Percentiles rank a stretch among this genome's conserved stretches.
These are phyloP conservation scores for Mesitornis unicolor DNA, from an alignment of 2,113 vertebrate genomes.

Conservation along the genomic window DNA sequence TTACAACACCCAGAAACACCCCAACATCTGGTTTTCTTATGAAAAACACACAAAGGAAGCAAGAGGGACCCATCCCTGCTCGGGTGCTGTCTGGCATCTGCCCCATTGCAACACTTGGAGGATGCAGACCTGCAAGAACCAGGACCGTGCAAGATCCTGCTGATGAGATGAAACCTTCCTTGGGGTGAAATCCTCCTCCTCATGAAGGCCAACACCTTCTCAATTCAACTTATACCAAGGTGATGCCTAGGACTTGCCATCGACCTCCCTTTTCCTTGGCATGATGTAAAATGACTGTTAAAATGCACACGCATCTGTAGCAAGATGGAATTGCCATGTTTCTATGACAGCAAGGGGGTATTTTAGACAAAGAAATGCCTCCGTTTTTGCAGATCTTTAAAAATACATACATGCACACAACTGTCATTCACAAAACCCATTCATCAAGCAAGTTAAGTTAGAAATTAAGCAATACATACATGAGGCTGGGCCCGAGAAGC, in stretches of 20 bases:
- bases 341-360: accelerated
- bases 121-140: too few relatives aligned
- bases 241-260: not conserved
- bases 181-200: not conserved
- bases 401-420: accelerated
- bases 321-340: too few relatives aligned
- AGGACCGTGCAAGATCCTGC: too few relatives aligned
- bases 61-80: not conserved
- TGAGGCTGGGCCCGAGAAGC: conserved; percentile 81
- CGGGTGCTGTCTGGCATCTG: not conserved
- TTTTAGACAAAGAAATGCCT: not conserved
- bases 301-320: not conserved
- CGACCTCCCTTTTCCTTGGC: accelerated
- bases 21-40: not conserved
- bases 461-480: conserved; percentile 84
- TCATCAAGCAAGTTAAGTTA: not conserved
- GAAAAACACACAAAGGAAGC: not conserved
- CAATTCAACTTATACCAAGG: not conserved
- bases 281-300: accelerated
- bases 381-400: not conserved
- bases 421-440: not conserved
- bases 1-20: not conserved
- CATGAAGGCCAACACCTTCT: not conserved
- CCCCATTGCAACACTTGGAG: not conserved
- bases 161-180: not conserved